Conservation (phyloP, 2,113 vertebrate species). For the pig (Sus scrofa) region T2T-Sscrofa CM000827.6:97688001-97688500, state of each 20-base stretch:
- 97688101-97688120: neutral
- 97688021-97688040: neutral
- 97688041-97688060: neutral
- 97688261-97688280: constrained; percentile 6
- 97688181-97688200: neutral
- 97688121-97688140: neutral
- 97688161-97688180: neutral
- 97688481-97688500: constrained; percentile 58
- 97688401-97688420: neutral
- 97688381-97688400: too few relatives aligned
- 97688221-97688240: constrained; percentile 7
- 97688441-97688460: constrained; percentile 56
- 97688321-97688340: neutral
- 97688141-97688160: neutral
- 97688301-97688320: neutral
- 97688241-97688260: constrained; percentile 37
- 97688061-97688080: neutral
- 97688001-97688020: neutral
- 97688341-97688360: neutral
- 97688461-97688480: constrained; percentile 53
- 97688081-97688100: neutral
- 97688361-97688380: neutral
- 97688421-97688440: constrained; percentile 68
- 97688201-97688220: neutral
- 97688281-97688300: neutral